Base-by-base conservation (phyloP, 2,888 invertebrate species). In the Ceraclea dissimilis region DNA sequence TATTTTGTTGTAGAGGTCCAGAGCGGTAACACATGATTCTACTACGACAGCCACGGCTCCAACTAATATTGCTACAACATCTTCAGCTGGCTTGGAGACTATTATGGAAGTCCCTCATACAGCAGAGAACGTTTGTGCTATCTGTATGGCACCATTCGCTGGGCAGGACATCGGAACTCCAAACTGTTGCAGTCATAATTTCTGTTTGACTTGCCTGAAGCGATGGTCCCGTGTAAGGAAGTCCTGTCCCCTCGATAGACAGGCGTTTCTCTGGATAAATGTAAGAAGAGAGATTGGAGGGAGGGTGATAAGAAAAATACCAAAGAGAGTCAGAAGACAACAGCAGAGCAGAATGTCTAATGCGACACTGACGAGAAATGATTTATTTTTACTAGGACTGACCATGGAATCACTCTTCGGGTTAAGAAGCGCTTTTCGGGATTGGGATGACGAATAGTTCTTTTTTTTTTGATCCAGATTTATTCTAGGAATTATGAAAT, bases 221-320 rank as follows among this genome's bases (percentile, higher is more conserved):
- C 21, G 22, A 16, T 49, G 49, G 49, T 22, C 22, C 21, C 2
- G 22, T 5, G 26, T 22, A 6, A 49, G n/a, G 16, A 49, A 16
- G 2, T 19, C 49, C 6, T 49, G 49, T 26, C 49, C 49, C n/a
- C 16, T 49, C 6, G 49, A 49, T 26, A 49, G 49, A 22, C 2
- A 49, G 16, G 8, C 21, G 2, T 49, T 22, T 26, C 21, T 22
- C 17, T 16, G 13, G 2, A 49, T 49, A 18, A 16, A 2, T 4
- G 26, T 26, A 6, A 49, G 49, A 26, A 49, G 22, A 22, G 19
- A 26, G 11, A 26, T 49, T 16, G 49, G 34, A 10, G 39, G 39
- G 11, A 39, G 22, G n/a, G 51, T 34, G 6, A 11, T 49, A 10
- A 22, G 19, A 49, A 49, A 49, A 26, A 17, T 49, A 8, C 13